Conservation (phyloP, 2,797 vertebrate species). For the Agapornis canus region DNA sequence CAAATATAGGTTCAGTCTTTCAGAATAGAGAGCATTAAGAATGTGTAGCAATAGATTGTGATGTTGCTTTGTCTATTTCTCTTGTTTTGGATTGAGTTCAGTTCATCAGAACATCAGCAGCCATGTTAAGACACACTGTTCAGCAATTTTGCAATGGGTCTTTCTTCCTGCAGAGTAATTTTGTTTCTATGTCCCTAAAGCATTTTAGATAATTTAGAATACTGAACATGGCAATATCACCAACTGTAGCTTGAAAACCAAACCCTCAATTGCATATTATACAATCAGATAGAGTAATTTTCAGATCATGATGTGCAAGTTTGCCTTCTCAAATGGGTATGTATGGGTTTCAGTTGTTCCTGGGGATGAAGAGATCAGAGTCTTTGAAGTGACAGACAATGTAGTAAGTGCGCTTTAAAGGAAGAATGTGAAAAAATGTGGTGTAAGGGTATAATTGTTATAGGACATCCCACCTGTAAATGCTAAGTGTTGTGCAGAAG, state of each 20-base stretch:
- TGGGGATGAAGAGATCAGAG: background rate
- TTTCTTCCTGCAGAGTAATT: background rate
- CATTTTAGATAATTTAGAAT: background rate
- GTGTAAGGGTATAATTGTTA: background rate
- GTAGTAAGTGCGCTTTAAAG: background rate
- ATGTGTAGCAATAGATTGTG: background rate
- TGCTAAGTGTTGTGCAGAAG: background rate
- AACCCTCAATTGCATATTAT: background rate
- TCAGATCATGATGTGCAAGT: background rate
- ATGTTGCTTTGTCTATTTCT: background rate
- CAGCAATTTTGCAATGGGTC: background rate
- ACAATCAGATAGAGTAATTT: background rate
- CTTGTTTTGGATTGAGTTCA: background rate
- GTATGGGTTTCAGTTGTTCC: background rate
- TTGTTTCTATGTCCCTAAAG: background rate
- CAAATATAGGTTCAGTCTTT: background rate
- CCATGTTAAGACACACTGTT: background rate
- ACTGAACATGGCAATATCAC: background rate
- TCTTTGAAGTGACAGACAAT: background rate
- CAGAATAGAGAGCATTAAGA: background rate
- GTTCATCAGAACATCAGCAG: background rate
- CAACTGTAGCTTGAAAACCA: background rate
- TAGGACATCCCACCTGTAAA: background rate
- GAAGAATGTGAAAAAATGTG: background rate
- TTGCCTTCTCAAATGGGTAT: background rate